Percentiles rank a stretch among this genome's conserved stretches.
phyloP scores from a whole-genome alignment of 2,888 invertebrate genomes.

The Aspidiotus destructor region DNA sequence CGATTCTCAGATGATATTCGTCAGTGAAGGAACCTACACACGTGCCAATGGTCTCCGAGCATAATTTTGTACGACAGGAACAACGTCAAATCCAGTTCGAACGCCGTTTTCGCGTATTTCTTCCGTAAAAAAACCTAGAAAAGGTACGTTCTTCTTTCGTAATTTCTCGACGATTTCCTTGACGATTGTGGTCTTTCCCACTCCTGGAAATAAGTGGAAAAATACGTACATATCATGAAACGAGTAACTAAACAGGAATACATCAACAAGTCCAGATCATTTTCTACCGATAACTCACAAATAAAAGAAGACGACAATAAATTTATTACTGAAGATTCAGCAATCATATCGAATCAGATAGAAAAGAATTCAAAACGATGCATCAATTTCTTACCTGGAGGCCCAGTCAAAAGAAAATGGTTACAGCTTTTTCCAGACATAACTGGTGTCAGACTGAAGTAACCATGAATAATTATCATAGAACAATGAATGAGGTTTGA shows the following conservation, averaged over 20 bases:
- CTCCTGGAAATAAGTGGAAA: neutral
- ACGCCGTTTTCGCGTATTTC: neutral
- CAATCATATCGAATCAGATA: neutral
- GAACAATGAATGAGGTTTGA: too few species aligned
- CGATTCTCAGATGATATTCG: neutral
- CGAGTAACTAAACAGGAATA: too few species aligned
- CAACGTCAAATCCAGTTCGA: conserved; percentile 6
- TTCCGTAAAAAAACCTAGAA: neutral
- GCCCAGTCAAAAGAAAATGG: neutral
- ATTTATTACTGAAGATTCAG: neutral
- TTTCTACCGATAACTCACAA: neutral
- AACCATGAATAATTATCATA: too few species aligned
- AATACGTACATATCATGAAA: too few species aligned
- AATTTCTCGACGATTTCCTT: neutral
- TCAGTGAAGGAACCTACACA: neutral
- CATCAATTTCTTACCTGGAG: neutral
- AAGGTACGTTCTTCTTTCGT: neutral
- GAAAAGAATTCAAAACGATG: neutral
- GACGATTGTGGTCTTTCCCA: neutral
- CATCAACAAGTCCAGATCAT: neutral
- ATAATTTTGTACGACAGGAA: neutral
- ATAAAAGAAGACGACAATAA: neutral
- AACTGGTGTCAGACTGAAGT: neutral
- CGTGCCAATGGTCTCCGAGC: neutral
- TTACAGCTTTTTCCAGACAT: conserved; percentile 1